Evolutionary conservation across 2,113 vertebrate genomes (phyloP), one percentile per base, ranked within the genome.

Genomic region (Vulpes lagopus): DNA sequence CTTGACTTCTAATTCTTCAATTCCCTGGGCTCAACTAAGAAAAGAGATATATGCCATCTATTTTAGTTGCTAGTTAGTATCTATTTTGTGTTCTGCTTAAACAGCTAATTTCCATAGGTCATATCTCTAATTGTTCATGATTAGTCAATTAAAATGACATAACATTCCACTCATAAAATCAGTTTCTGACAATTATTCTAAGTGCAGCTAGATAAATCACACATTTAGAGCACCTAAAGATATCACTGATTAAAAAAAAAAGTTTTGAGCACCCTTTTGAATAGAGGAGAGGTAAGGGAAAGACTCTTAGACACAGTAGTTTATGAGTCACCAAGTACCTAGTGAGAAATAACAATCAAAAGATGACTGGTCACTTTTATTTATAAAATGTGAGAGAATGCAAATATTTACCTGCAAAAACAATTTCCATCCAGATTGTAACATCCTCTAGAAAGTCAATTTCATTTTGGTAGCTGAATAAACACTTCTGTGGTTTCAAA

Each of bases 331-430:
- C 49, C 32, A 98, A 83, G 67, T 8, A 93, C 4, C 19, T 85
- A 97, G 43, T 93, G 90, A 85, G 62, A 23, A 6, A 96, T 25
- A 98, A 96, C 9, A 67, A 59, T 94, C 38, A 91, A 93, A 97
- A 76, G 71, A 69, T 85, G 20, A 95, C 12, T 60, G 5, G 51
- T 92, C 92, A 95, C 88, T 95, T 85, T 25, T 89, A 97, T 87
- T 97, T 95, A 92, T 55, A 94, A 98, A 98, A 93, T 22, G 38
- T 97, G 82, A 97, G 59, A 96, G 96, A 95, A 95, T 32, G 64
- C 15, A 96, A 84, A 91, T n/a, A 73, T 85, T 90, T 60, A 88
- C 80, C 16, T 78, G 73, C 49, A 85, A 84, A 84, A 94, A 32
- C 15, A 85, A 89, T 93, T 89, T 88, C 32, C 51, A 86, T 19